Percentiles rank a stretch among this genome's conserved stretches.
These are phyloP conservation scores for Encarsia formosa DNA, from an alignment of 2,888 invertebrate species.

Conservation along the genomic window DNA sequence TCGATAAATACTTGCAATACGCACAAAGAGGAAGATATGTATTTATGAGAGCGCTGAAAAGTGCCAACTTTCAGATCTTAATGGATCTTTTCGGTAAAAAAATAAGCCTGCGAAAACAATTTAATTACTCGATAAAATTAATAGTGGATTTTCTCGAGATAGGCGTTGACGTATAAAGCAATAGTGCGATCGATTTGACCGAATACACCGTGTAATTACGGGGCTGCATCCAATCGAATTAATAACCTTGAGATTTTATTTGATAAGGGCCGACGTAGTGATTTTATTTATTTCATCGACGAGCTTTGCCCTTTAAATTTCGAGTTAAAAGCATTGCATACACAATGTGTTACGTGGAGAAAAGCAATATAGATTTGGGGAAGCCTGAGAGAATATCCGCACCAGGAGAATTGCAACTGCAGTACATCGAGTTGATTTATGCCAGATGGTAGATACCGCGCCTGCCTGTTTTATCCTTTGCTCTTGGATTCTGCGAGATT, in stretches of 20 bases:
- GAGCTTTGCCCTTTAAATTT: conserved; percentile 4
- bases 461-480: conserved; percentile 10
- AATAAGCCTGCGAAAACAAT: too few relatives aligned
- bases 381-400: conserved; percentile 39
- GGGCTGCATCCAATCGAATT: conserved; percentile 40
- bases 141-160: conserved; percentile 13
- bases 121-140: too few relatives aligned
- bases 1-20: too few relatives aligned
- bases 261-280: conserved; percentile 36
- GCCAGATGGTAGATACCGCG: conserved; percentile 49
- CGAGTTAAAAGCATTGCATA: conserved; percentile 18
- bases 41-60: too few relatives aligned
- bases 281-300: conserved; percentile 1
- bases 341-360: conserved; percentile 6
- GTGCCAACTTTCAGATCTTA: too few relatives aligned
- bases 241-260: conserved; percentile 46
- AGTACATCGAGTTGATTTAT: conserved; percentile 49
- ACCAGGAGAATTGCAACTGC: conserved; percentile 41
- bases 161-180: not conserved
- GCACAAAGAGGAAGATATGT: too few relatives aligned
- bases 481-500: conserved; percentile 14
- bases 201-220: not conserved
- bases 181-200: conserved; percentile 31
- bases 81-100: too few relatives aligned
- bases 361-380: conserved; percentile 43